These are phyloP conservation scores for Antitype chi DNA, from an alignment of 2,888 invertebrate genomes.

Conservation along the genomic window DNA sequence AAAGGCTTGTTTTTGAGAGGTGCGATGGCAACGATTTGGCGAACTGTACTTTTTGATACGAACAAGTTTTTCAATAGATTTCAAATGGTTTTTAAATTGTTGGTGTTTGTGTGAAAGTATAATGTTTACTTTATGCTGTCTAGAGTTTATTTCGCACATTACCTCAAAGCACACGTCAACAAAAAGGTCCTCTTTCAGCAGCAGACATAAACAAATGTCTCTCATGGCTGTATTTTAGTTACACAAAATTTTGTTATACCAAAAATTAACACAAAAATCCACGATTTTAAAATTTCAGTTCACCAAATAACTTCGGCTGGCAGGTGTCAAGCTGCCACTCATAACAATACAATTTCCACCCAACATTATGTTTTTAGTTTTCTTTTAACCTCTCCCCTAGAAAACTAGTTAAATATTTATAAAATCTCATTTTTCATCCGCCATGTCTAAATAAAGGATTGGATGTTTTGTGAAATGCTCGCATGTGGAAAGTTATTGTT, in stretches of 20 bases:
- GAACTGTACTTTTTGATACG: constrained; percentile 10
- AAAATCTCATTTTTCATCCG: constrained; percentile 33
- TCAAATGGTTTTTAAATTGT: not conserved
- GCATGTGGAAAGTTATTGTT: not conserved
- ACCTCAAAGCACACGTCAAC: not conserved
- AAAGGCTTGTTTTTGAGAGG: constrained; percentile 30
- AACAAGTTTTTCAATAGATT: constrained; percentile 1
- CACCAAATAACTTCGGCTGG: not conserved
- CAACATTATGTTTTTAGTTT: not conserved
- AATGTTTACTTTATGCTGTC: not conserved
- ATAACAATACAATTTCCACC: constrained; percentile 4
- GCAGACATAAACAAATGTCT: not conserved
- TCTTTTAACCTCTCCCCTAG: constrained; percentile 14
- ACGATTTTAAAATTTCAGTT: not conserved
- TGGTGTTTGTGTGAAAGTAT: not conserved
- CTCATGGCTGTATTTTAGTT: not conserved
- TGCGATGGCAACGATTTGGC: constrained; percentile 6
- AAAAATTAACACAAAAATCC: not conserved
- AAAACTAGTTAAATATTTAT: constrained; percentile 41
- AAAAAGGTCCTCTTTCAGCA: not conserved
- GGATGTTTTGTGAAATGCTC: constrained; percentile 8
- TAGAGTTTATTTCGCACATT: not conserved
- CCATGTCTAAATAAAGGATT: constrained; percentile 14
- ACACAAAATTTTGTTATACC: not conserved
- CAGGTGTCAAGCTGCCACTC: constrained; percentile 8